Base-by-base conservation (phyloP, 2,888 invertebrate species). In the Dolichopus griseipennis region DNA sequence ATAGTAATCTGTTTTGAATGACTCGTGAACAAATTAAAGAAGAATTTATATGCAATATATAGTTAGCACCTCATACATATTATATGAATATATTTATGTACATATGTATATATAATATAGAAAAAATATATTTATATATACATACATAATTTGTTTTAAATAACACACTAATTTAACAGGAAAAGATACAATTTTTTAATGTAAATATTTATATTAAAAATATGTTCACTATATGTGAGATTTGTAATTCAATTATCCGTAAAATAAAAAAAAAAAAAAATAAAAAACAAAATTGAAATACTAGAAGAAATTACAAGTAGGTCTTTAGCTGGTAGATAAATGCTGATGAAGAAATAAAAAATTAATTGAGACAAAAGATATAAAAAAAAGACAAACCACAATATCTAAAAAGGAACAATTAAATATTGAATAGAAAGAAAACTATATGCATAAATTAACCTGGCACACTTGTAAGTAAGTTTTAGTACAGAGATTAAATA, bases 181-280 rank as follows among this genome's bases (percentile, higher is more conserved):
- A 63, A 64, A 68, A 65, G 66, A 69, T 67, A 63, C 65, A 65
- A 67, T 61, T 67, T 61, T 67, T 61, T 68, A 41, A 68, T 41
- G 52, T 70, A 70, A 70, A 70, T 70, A 70, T 70, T 70, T 70
- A 69, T 65, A 68, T 61, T 3, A 66, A 67, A 15, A 67, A 52
- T 18, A 52, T 52, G 52, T 52, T 52, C 52, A 52, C 52, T 52
- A 52, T 18, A n/a, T 15, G n/a, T 18, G n/a, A 18, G 52, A n/a
- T 52, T 52, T 52, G 52, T 52, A 52, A 6, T 52, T 52, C 52
- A 52, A 52, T 52, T 52, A 52, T 18, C 52, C 52, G 18, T 52
- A 52, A 52, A 52, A 7, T 37, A 7, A 37, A 12, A 37, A 37
- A 37, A 37, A 37, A 37, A 37, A 37, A 34, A 34, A 34, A 34